These are phyloP conservation scores for Formicarius rufipectus DNA, from an alignment of 2,113 vertebrate species.

Conservation along the genomic window DNA sequence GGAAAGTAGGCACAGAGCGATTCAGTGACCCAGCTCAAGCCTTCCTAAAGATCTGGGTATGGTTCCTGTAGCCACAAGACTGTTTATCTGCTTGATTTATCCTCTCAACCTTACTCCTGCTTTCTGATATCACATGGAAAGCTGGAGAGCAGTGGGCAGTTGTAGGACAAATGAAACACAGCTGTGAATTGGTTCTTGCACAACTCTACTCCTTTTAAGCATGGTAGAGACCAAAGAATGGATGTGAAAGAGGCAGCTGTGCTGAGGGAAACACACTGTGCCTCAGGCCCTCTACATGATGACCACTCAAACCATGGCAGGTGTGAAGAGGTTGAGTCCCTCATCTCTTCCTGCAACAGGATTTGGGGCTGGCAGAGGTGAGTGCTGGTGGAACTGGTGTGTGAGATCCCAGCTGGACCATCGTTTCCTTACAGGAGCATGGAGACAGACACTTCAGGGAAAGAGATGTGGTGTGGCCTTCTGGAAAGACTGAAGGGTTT, in stretches of 20 bases:
- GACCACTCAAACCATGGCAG: accelerated
- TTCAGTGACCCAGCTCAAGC: neutral
- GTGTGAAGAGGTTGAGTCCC: neutral
- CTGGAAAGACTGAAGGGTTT: neutral
- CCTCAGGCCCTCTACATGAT: accelerated
- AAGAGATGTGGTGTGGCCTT: neutral
- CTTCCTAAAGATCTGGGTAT: neutral
- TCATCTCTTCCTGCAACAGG: neutral
- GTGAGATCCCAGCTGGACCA: neutral
- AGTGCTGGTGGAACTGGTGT: accelerated
- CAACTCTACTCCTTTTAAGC: neutral
- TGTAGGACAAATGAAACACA: neutral
- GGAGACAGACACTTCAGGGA: accelerated
- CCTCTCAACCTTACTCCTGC: neutral
- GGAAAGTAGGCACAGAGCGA: neutral
- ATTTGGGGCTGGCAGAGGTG: neutral
- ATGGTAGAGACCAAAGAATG: neutral
- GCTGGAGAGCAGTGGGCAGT: neutral
- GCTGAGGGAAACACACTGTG: neutral
- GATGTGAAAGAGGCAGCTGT: neutral
- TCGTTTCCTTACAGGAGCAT: accelerated
- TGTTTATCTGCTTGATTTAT: neutral
- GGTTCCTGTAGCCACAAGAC: neutral
- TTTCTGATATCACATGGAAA: neutral
- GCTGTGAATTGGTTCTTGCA: neutral